Conservation (phyloP, 2,113 vertebrate species). For the Oncorhynchus clarkii region DNA sequence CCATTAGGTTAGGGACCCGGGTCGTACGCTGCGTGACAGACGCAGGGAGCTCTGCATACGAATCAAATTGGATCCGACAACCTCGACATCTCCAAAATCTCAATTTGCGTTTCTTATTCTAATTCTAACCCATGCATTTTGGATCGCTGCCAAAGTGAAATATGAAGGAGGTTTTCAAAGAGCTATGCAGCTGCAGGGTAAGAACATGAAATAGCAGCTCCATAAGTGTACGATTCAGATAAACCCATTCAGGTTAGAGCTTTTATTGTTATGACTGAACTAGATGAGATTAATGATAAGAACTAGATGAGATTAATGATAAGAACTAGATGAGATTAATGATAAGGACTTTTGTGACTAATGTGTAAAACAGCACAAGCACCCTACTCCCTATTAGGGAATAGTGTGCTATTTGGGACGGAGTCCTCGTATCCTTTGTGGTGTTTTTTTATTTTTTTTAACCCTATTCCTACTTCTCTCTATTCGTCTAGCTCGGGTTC, state of each 20-base stretch:
- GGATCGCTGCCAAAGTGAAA: neutral
- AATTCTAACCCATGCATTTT: neutral
- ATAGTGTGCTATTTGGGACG: too few relatives aligned
- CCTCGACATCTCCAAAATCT: constrained; percentile 48
- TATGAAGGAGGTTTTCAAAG: neutral
- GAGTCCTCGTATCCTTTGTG: constrained; percentile 8
- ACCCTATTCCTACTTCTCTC: constrained; percentile 28
- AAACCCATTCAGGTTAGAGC: neutral
- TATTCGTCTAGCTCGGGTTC: constrained; percentile 32
- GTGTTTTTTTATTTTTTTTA: constrained; percentile 11
- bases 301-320: neutral
- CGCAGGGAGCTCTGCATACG: constrained; percentile 31
- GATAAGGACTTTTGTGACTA: constrained; percentile 10
- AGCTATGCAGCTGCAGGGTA: neutral
- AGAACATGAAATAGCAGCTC: neutral
- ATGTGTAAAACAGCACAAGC: neutral
- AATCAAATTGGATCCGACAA: constrained; percentile 57
- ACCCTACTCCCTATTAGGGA: too few relatives aligned
- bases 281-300: neutral
- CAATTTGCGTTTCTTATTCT: constrained; percentile 1
- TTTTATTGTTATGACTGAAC: neutral
- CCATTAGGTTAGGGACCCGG: constrained; percentile 63
- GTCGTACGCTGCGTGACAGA: constrained; percentile 51
- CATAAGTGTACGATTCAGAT: neutral
- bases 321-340: too few relatives aligned